Evolutionary conservation across 2,797 vertebrate species (phyloP).

Genomic region (Intellagama lesueurii): DNA sequence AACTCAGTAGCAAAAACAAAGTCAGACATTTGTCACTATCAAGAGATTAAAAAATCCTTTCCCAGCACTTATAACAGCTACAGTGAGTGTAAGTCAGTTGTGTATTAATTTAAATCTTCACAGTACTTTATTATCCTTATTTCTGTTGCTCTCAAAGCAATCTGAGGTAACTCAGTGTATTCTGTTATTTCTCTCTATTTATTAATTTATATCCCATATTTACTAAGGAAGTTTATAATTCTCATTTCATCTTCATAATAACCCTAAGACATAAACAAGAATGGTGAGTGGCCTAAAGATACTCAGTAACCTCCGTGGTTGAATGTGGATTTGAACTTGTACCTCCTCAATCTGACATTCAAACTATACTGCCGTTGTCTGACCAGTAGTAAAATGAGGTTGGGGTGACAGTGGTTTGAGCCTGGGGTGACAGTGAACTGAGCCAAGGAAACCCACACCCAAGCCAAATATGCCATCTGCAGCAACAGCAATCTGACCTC

Average conservation of each 20-base stretch:
- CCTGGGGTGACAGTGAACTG: not conserved
- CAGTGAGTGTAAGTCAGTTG: not conserved
- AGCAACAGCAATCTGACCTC: not conserved
- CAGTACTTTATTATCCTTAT: not conserved
- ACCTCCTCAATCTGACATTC: not conserved
- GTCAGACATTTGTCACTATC: slow-evolving; percentile 2
- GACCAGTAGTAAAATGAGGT: not conserved
- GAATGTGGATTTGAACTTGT: not conserved
- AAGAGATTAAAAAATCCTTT: not conserved
- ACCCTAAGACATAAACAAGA: not conserved
- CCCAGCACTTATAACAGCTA: too few species aligned
- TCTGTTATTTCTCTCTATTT: too few species aligned
- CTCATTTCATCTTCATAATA: not conserved
- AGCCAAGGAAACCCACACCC: not conserved
- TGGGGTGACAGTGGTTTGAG: not conserved
- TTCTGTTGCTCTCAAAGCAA: not conserved
- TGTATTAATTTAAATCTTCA: not conserved
- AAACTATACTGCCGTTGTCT: not conserved
- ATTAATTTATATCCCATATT: too few species aligned
- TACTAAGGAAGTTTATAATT: too few species aligned
- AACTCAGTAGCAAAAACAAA: slow-evolving; percentile 16
- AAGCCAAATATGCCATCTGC: not conserved
- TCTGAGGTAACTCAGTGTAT: too few species aligned
- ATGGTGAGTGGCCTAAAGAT: not conserved
- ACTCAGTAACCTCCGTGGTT: not conserved